A percentile compares a stretch with the other conserved stretches of the same genome.
These are phyloP conservation scores for Antigone vipio DNA, from an alignment of 2,113 vertebrate species.

Conservation along the genomic window DNA sequence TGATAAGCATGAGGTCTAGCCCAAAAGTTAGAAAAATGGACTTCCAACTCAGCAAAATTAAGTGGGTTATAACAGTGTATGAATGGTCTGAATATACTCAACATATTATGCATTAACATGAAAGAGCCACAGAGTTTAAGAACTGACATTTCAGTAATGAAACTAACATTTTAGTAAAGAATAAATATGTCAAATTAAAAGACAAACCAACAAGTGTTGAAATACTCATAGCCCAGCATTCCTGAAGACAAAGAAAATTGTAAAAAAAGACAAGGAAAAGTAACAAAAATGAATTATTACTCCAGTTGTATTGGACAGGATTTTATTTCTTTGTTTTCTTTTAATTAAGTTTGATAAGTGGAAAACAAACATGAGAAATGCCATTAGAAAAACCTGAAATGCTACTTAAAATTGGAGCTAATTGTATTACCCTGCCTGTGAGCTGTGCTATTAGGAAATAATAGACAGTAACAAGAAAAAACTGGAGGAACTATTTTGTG, in stretches of 20 bases:
- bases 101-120: not conserved
- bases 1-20: not conserved
- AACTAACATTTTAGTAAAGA: not conserved
- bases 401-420: not conserved
- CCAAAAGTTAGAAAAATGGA: not conserved
- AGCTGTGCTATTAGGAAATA: not conserved
- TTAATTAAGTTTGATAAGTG: not conserved
- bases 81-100: not conserved
- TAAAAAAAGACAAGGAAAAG: not conserved
- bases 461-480: not conserved
- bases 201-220: not conserved
- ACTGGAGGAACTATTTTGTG: not conserved
- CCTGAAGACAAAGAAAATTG: not conserved
- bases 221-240: not conserved
- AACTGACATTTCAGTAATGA: not conserved
- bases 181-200: not conserved
- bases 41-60: not conserved
- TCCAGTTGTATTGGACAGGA: not conserved
- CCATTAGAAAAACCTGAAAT: not conserved
- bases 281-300: not conserved
- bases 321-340: not conserved
- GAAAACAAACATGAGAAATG: not conserved
- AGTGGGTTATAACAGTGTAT: not conserved
- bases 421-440: not conserved
- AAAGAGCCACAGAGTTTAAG: not conserved